Evolutionary conservation across 2,113 vertebrate species (phyloP).

Genomic region (Hyla sarda): DNA sequence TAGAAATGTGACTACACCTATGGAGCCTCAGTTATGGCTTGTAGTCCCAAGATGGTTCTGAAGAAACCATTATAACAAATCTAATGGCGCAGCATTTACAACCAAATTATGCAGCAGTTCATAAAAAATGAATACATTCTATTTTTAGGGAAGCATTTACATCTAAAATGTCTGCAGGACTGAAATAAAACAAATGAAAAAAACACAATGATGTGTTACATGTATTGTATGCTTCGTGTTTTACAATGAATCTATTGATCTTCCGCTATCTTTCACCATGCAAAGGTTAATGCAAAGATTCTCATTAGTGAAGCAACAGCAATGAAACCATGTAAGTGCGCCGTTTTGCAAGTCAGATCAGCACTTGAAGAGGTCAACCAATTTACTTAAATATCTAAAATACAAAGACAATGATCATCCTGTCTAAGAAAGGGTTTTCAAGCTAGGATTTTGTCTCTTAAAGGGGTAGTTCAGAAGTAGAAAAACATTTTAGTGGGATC

Average conservation of each 20-base stretch:
- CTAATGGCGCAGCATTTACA: constrained; percentile 51
- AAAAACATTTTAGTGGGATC: too few relatives aligned
- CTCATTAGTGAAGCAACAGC: background rate
- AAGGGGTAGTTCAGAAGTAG: too few relatives aligned
- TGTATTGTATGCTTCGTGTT: constrained; percentile 47
- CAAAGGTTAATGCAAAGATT: constrained; percentile 3
- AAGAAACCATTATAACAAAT: constrained; percentile 42
- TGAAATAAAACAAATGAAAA: constrained; percentile 29
- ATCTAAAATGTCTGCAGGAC: constrained; percentile 14
- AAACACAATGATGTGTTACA: constrained; percentile 57
- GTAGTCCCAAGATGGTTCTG: constrained; percentile 10
- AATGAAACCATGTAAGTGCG: background rate
- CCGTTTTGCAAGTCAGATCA: background rate
- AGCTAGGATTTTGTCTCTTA: too few relatives aligned
- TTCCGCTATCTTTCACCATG: background rate
- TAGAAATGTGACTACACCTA: background rate
- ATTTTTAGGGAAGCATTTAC: constrained; percentile 26
- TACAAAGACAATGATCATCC: too few relatives aligned
- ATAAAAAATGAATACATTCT: constrained; percentile 32
- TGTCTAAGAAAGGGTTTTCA: too few relatives aligned
- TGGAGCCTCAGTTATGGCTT: background rate
- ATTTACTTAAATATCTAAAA: background rate
- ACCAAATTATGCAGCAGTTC: constrained; percentile 48
- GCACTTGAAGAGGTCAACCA: background rate
- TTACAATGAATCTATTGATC: background rate